Evolutionary conservation across 2,797 vertebrate species (phyloP).

Genomic region (Lithobates pipiens): DNA sequence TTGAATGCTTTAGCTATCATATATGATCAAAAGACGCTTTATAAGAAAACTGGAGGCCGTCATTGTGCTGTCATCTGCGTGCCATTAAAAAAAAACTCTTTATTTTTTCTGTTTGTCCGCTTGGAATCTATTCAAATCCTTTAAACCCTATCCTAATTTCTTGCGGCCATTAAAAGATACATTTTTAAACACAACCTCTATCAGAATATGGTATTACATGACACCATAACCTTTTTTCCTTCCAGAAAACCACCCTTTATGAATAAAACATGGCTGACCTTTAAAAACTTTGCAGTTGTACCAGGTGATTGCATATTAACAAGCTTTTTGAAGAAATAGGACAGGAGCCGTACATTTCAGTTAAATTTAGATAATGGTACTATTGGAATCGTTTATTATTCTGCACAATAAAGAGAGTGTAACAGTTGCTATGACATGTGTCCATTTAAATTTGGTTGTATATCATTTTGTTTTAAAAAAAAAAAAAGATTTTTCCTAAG

Average conservation of each 20-base stretch:
- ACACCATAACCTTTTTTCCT: slow-evolving; percentile 83
- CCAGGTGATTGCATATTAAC: slow-evolving; percentile 87
- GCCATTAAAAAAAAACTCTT: slow-evolving; percentile 13
- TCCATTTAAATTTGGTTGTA: slow-evolving; percentile 69
- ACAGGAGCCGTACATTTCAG: slow-evolving; percentile 81
- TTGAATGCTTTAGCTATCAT: background rate
- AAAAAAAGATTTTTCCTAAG: background rate
- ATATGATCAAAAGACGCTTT: background rate
- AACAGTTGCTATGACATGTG: slow-evolving; percentile 73
- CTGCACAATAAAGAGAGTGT: slow-evolving; percentile 72
- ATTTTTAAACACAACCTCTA: slow-evolving; percentile 75
- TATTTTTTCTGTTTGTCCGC: slow-evolving; percentile 51
- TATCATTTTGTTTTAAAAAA: slow-evolving; percentile 63
- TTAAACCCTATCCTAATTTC: slow-evolving; percentile 55
- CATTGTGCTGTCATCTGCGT: background rate
- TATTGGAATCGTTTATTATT: slow-evolving; percentile 82
- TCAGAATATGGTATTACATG: slow-evolving; percentile 85
- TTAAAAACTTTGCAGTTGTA: slow-evolving; percentile 86
- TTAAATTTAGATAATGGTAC: slow-evolving; percentile 82
- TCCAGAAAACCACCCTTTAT: slow-evolving; percentile 86
- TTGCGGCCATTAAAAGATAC: slow-evolving; percentile 70
- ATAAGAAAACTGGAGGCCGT: background rate
- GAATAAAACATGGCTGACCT: slow-evolving; percentile 87
- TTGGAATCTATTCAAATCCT: slow-evolving; percentile 52
- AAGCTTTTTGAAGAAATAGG: slow-evolving; percentile 85